phyloP scores from a whole-genome alignment of 1,140 invertebrate species.

The Epicauta chinensis region DNA sequence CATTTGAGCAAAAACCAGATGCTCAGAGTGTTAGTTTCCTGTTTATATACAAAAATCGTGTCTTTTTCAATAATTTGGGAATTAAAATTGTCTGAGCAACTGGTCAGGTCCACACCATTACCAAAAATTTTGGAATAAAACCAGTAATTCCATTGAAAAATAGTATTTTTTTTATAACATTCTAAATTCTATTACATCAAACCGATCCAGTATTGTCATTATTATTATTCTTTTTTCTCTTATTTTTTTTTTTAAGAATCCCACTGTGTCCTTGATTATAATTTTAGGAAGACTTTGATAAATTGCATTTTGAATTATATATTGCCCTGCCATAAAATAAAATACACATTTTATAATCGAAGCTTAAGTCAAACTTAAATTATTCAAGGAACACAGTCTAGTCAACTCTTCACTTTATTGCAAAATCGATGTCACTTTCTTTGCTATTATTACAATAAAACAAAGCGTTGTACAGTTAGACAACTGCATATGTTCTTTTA shows the following conservation, averaged over 20 bases:
- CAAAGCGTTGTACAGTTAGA: too few relatives aligned
- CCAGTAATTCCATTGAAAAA: too few relatives aligned
- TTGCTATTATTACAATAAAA: too few relatives aligned
- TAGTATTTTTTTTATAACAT: conserved; percentile 4
- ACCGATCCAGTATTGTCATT: conserved; percentile 10
- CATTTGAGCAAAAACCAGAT: conserved; percentile 32
- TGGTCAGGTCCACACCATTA: conserved; percentile 28
- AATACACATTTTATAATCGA: not conserved
- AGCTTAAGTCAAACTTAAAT: conserved; percentile 3
- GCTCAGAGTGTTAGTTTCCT: conserved; percentile 40
- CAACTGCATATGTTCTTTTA: conserved; percentile 6
- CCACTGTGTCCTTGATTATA: conserved; percentile 21
- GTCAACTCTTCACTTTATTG: conserved; percentile 12
- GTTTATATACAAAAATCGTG: conserved; percentile 22
- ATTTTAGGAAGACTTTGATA: conserved; percentile 19
- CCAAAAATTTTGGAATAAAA: conserved; percentile 4
- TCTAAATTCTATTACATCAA: conserved; percentile 6
- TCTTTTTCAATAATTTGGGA: not conserved
- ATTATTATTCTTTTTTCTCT: not conserved
- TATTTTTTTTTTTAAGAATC: conserved; percentile 5
- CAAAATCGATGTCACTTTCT: not conserved
- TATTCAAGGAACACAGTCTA: conserved; percentile 21
- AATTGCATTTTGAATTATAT: too few relatives aligned
- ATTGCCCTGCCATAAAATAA: not conserved
- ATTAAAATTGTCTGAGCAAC: conserved; percentile 21